Base-by-base conservation (phyloP, 2,797 vertebrate species). In the Mormyrops boulengeri region DNA sequence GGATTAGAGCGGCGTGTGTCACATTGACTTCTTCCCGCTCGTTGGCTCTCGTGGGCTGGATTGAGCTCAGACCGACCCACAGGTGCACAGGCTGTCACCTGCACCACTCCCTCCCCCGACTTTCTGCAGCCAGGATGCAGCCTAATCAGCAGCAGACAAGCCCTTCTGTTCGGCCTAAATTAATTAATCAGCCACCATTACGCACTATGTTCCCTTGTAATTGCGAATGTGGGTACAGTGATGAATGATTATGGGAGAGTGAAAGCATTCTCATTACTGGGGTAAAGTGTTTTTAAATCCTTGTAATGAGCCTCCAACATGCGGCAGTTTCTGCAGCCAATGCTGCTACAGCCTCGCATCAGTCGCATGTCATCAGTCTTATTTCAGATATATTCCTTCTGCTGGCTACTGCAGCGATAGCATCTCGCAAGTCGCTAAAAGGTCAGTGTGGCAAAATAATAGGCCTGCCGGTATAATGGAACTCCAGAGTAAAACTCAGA, bases 221-320 rank as follows among this genome's bases (percentile, higher is more conserved):
- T 92, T 91, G 88, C 38, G 38, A 90, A 90, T 82, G 57, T 52
- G 41, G 62, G 62, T 80, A 50, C 85, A 49, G 60, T 91, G 91
- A 93, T 93, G 91, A 92, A 92, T 93, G 90, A 93, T 92, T 92
- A 92, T 66, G 90, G 90, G 89, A 89, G 88, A 92, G 88, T 87
- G 89, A 89, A 90, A 88, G 90, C 73, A 69, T 89, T 91, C 91
- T 92, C 91, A 93, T 92, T 92, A 91, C 88, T 52, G 22, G 88
- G 84, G 88, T 88, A 91, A 92, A 92, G 91, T 88, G 80, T 91
- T 91, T 90, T 91, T 89, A 90, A 89, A 88, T 88, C 69, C 85
- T 47, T 9, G 50, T 90, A 91, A 91, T 90, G 87, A 90, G 62
- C 30, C 69, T 90, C 1, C 50, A 14, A 11, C 44, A 34, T 12